A percentile compares a stretch with the other conserved stretches of the same genome.
Conservation (phyloP, 2,888 invertebrate genomes). For the Tinea pellionella region DNA sequence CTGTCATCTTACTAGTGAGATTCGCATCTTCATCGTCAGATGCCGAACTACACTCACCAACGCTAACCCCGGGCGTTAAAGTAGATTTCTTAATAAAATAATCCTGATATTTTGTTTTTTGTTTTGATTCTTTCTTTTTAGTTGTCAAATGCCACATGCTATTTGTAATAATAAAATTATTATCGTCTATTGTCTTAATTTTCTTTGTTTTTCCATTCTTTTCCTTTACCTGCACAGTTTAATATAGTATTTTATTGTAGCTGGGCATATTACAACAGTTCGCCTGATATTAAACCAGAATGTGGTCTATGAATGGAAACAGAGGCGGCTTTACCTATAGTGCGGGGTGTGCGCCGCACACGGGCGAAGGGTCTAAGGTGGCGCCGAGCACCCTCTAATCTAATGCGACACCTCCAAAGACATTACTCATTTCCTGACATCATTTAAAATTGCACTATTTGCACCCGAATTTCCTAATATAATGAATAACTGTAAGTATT, state of each 20-base stretch:
- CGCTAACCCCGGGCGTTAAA: conserved; percentile 40
- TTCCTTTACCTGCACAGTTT: conserved; percentile 38
- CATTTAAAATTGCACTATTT: too few relatives aligned
- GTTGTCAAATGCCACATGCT: conserved; percentile 48
- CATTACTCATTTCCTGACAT: too few relatives aligned
- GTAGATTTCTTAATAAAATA: conserved; percentile 49
- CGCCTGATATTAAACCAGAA: too few relatives aligned
- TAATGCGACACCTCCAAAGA: too few relatives aligned
- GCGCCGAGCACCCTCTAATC: too few relatives aligned
- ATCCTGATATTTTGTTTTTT: conserved; percentile 41
- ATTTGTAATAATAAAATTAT: conserved; percentile 46
- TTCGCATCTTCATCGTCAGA: conserved; percentile 28
- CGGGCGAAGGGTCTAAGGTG: too few relatives aligned
- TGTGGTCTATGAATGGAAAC: too few relatives aligned
- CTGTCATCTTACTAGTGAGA: conserved; percentile 60
- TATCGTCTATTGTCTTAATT: conserved; percentile 41
- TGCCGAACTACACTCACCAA: conserved; percentile 30
- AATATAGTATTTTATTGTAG: neutral
- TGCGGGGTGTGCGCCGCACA: too few relatives aligned
- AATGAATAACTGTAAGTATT: too few relatives aligned
- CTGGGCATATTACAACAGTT: too few relatives aligned
- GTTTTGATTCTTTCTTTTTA: conserved; percentile 20
- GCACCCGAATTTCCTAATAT: too few relatives aligned
- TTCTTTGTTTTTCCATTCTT: conserved; percentile 52
- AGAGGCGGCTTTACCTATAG: too few relatives aligned